Conservation (phyloP, 2,113 vertebrate species). For the Rhipidura dahli region DNA sequence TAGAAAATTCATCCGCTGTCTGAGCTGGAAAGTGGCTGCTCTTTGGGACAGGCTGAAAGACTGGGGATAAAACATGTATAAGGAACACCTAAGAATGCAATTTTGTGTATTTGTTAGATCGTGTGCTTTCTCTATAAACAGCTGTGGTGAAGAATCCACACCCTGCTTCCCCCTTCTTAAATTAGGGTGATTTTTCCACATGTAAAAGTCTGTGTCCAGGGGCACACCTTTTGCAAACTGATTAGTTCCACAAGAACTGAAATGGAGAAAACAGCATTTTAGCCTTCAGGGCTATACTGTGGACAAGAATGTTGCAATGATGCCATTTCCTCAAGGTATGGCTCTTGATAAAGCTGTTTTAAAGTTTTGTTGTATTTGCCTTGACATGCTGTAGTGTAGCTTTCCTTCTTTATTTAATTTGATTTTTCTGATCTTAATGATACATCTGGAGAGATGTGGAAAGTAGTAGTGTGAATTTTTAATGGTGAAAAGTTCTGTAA, state of each 20-base stretch:
- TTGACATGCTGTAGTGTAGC: background rate
- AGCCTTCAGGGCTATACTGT: background rate
- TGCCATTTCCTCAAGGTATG: background rate
- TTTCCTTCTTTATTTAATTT: background rate
- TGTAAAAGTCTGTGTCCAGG: background rate
- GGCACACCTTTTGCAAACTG: background rate
- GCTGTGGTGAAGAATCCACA: background rate
- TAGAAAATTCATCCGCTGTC: background rate
- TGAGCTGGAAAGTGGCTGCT: background rate
- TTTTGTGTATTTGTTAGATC: background rate
- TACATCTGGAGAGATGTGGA: background rate
- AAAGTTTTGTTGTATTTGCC: background rate
- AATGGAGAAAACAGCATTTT: background rate
- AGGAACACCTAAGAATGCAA: background rate
- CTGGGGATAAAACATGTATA: background rate
- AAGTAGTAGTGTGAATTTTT: background rate
- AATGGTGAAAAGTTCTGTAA: background rate
- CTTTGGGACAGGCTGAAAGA: background rate
- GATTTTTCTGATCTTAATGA: background rate
- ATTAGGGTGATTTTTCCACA: background rate
- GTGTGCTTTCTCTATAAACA: background rate
- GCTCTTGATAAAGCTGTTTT: background rate
- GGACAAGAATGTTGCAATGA: background rate
- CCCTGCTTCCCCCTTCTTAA: accelerated
- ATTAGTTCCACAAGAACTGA: background rate